phyloP scores from a whole-genome alignment of 2,113 vertebrate species.

The Pelvicachromis taeniatus region DNA sequence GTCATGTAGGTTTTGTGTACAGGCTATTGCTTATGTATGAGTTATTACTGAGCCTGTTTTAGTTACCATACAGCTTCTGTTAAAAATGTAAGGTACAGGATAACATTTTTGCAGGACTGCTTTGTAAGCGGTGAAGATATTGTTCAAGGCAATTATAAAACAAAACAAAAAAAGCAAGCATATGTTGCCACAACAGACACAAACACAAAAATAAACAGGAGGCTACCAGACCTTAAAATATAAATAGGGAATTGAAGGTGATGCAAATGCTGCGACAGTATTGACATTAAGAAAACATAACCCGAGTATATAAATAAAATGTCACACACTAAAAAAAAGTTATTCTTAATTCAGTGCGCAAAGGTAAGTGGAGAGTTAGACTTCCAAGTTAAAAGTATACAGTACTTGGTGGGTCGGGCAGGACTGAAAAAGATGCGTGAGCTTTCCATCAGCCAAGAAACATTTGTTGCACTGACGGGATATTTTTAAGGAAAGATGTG shows the following conservation, averaged over 20 bases:
- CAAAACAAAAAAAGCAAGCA: fast-evolving
- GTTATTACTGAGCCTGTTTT: background rate
- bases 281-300: background rate
- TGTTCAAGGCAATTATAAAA: background rate
- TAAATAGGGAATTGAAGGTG: background rate
- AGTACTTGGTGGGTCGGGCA: fast-evolving
- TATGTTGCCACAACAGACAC: background rate
- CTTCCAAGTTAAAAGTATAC: background rate
- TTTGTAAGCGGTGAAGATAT: background rate
- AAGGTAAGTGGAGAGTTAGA: background rate
- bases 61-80: background rate
- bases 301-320: background rate
- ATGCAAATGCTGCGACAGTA: background rate
- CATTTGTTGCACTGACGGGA: background rate
- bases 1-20: background rate
- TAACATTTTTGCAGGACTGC: background rate
- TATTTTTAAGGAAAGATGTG: background rate
- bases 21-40: background rate
- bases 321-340: background rate
- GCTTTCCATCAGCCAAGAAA: background rate
- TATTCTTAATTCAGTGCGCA: background rate
- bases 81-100: background rate
- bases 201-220: background rate
- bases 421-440: background rate
- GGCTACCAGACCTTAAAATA: background rate